These are phyloP conservation scores for Tyria jacobaeae DNA, from an alignment of 2,888 invertebrate genomes.

Conservation along the genomic window DNA sequence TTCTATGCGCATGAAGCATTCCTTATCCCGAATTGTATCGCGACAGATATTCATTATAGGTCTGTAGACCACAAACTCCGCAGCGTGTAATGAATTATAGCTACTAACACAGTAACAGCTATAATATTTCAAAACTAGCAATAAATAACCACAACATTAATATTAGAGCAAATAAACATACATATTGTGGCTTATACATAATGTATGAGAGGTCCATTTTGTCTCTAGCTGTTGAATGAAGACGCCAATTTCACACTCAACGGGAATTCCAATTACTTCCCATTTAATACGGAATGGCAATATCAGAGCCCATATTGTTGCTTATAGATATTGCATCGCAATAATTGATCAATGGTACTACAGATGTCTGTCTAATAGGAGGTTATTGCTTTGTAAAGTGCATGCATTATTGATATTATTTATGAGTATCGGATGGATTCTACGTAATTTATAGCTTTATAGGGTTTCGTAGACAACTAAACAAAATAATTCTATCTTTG, in stretches of 20 bases:
- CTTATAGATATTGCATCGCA: constrained; percentile 32
- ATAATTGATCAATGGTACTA: constrained; percentile 40
- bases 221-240: constrained; percentile 55
- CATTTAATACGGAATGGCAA: constrained; percentile 63
- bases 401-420: background rate
- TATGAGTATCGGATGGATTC: background rate
- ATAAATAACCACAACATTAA: constrained; percentile 50
- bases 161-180: constrained; percentile 44
- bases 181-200: constrained; percentile 54
- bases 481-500: too few species aligned
- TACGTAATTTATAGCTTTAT: background rate
- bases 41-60: background rate
- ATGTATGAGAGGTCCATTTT: constrained; percentile 59
- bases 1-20: background rate
- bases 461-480: too few species aligned
- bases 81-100: constrained; percentile 22
- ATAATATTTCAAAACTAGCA: constrained; percentile 43
- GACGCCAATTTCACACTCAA: constrained; percentile 72
- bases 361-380: constrained; percentile 18
- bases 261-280: constrained; percentile 71
- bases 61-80: constrained; percentile 7
- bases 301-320: constrained; percentile 32
- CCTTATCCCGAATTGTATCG: constrained; percentile 1
- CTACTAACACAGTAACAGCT: constrained; percentile 37
- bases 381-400: constrained; percentile 18